phyloP scores from a whole-genome alignment of 1,140 invertebrate species.

The Spodoptera frugiperda region DNA sequence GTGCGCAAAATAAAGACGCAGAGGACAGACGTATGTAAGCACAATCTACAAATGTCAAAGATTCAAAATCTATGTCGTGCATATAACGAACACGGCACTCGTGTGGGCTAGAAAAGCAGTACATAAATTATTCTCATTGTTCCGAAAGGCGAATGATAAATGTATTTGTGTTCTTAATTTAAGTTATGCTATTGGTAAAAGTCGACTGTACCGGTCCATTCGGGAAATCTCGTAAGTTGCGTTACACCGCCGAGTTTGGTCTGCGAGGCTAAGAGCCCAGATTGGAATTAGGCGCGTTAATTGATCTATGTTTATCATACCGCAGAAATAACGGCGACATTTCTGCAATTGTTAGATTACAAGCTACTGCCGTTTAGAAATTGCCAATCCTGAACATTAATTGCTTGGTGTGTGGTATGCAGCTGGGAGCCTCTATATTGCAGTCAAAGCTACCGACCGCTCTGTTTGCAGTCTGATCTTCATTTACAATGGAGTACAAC shows the following conservation, averaged over 20 bases:
- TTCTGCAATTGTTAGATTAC: conserved; percentile 39
- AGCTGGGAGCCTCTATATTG: neutral
- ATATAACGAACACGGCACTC: conserved; percentile 57
- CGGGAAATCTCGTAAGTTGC: conserved; percentile 54
- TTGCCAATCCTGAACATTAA: conserved; percentile 31
- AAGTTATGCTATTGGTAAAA: conserved; percentile 59
- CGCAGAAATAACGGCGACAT: conserved; percentile 40
- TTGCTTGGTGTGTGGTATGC: conserved; percentile 31
- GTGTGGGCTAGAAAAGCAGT: conserved; percentile 67
- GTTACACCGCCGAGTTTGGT: conserved; percentile 45
- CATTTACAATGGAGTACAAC: neutral
- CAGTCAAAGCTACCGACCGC: neutral
- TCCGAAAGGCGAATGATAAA: conserved; percentile 74
- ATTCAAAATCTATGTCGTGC: conserved; percentile 64
- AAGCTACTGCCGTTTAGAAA: conserved; percentile 10
- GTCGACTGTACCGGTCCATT: conserved; percentile 53
- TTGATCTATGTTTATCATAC: conserved; percentile 42
- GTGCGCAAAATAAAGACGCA: conserved; percentile 40
- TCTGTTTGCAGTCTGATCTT: neutral
- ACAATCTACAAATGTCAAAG: conserved; percentile 55
- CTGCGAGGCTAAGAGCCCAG: conserved; percentile 25
- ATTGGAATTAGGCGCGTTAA: conserved; percentile 52
- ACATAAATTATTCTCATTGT: conserved; percentile 74
- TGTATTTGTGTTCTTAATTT: conserved; percentile 66
- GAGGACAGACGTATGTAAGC: conserved; percentile 32